Percentiles rank a stretch among this genome's conserved stretches.
These are phyloP conservation scores for Eurypyga helias DNA, from an alignment of 2,113 vertebrate genomes.

Conservation along the genomic window DNA sequence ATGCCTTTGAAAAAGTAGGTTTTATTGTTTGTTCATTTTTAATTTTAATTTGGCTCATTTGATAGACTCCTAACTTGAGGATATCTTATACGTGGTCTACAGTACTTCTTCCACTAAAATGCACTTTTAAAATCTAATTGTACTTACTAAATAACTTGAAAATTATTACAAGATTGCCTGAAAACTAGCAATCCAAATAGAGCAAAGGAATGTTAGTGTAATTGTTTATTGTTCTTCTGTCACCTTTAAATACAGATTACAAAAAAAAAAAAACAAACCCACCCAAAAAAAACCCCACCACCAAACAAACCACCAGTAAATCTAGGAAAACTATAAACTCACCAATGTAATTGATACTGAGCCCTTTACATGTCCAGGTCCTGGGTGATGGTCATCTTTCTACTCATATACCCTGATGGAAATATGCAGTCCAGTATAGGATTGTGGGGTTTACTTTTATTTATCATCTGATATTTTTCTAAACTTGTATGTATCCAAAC, in stretches of 20 bases:
- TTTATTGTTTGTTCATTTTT: too few species aligned
- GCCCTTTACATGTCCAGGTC: background rate
- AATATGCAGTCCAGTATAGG: background rate
- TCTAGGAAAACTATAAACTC: background rate
- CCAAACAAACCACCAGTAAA: background rate
- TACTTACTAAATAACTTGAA: background rate
- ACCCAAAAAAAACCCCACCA: fast-evolving
- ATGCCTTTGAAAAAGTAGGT: background rate
- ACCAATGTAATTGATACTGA: background rate
- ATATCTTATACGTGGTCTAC: background rate
- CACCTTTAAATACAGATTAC: background rate
- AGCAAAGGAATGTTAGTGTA: background rate
- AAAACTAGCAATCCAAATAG: background rate
- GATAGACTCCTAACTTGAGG: background rate
- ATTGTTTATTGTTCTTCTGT: background rate
- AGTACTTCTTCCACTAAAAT: background rate
- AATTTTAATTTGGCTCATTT: background rate
- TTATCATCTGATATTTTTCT: background rate
- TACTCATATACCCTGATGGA: background rate
- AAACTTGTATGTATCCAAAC: background rate
- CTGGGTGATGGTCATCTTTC: background rate
- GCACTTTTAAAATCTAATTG: background rate
- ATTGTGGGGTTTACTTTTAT: background rate
- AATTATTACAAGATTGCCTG: background rate
- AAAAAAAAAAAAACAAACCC: background rate